These are phyloP conservation scores for Alligator mississippiensis DNA, from an alignment of 2,113 vertebrate species.

Conservation along the genomic window DNA sequence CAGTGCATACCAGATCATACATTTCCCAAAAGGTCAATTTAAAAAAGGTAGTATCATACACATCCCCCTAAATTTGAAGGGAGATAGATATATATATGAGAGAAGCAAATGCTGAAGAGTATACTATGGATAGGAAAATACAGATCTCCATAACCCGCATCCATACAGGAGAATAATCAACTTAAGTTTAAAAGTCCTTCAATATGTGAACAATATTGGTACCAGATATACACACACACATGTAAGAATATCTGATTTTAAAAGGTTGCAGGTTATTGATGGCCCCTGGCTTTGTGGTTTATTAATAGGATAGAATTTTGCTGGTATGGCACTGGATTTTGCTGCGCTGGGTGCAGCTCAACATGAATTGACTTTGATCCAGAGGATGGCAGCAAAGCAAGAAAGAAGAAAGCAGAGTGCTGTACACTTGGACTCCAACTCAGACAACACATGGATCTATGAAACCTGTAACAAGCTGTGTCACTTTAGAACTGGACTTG, in stretches of 20 bases:
- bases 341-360: too few species aligned
- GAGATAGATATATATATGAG: not conserved
- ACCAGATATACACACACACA: not conserved
- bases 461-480: too few species aligned
- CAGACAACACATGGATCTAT: too few species aligned
- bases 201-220: too few species aligned
- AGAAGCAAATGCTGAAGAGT: fast-evolving
- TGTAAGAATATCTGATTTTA: not conserved
- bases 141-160: fast-evolving
- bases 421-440: too few species aligned
- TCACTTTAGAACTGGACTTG: too few species aligned
- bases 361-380: too few species aligned
- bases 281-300: not conserved
- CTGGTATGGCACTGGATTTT: not conserved
- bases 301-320: not conserved
- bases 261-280: not conserved
- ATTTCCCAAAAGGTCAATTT: fast-evolving
- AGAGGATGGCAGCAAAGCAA: too few species aligned
- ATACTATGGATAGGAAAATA: not conserved
- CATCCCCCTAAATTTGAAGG: too few species aligned
- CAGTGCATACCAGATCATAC: not conserved
- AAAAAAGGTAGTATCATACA: not conserved
- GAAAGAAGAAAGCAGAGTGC: too few species aligned
- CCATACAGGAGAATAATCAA: fast-evolving
- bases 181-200: not conserved